Percentiles rank a stretch among this genome's conserved stretches.
Conservation (phyloP, 2,888 invertebrate genomes). For the Scaptomyza cyrtandrae region DNA sequence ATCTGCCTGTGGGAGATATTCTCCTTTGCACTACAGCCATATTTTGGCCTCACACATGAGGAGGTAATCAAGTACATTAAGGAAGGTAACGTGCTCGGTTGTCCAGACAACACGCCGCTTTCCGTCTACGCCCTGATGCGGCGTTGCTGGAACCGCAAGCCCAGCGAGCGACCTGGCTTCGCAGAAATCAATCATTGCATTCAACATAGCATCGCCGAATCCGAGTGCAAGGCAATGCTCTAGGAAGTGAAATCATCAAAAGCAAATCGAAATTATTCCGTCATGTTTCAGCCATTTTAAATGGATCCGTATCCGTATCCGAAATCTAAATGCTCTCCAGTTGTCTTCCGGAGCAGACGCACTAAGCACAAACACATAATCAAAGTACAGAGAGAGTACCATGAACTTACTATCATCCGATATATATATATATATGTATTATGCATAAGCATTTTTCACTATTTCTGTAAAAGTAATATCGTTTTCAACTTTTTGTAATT, state of each 20-base stretch:
- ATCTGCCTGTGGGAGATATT: conserved; percentile 99
- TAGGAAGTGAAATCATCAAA: conserved; percentile 41
- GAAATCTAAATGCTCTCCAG: conserved; percentile 57
- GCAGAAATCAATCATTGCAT: conserved; percentile 91
- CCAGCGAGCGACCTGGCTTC: conserved; percentile 94
- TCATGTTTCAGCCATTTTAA: conserved; percentile 53
- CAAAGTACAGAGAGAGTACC: conserved; percentile 13
- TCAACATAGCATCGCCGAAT: conserved; percentile 87
- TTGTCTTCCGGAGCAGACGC: conserved; percentile 67
- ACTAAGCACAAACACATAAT: conserved; percentile 35
- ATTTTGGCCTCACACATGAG: conserved; percentile 98
- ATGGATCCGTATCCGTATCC: conserved; percentile 47
- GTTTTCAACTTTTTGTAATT: neutral
- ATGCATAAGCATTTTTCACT: neutral
- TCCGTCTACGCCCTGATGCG: conserved; percentile 96
- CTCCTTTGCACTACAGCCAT: conserved; percentile 97
- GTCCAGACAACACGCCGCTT: conserved; percentile 95
- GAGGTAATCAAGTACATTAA: conserved; percentile 97
- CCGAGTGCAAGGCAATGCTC: conserved; percentile 83
- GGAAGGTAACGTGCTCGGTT: conserved; percentile 95
- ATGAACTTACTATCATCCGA: conserved; percentile 21
- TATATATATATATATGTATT: neutral
- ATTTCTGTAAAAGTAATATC: neutral
- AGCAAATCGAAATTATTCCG: conserved; percentile 50
- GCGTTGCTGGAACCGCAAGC: conserved; percentile 95